Conservation (phyloP, 2,888 invertebrate genomes). For the Dryobotodes eremita region DNA sequence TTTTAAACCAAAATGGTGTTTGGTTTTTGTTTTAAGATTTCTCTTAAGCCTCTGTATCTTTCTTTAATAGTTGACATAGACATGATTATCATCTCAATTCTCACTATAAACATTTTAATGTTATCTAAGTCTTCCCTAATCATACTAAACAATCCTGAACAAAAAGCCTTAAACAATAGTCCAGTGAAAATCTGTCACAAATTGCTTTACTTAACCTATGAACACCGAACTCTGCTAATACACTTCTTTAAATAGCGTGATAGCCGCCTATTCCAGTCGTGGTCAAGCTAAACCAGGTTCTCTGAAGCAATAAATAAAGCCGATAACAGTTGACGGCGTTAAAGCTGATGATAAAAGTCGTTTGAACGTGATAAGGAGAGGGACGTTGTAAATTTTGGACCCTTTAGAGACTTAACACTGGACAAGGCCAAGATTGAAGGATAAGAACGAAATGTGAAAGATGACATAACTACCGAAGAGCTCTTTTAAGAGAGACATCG, state of each 20-base stretch:
- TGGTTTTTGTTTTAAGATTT: neutral
- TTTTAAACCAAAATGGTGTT: neutral
- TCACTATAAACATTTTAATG: neutral
- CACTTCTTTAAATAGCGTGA: conserved; percentile 2
- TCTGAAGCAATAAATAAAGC: conserved; percentile 53
- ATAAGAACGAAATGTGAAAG: conserved; percentile 34
- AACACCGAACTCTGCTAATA: neutral
- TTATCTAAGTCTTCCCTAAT: too few species aligned
- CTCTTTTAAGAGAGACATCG: neutral
- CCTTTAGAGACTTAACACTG: conserved; percentile 16
- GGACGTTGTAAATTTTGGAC: conserved; percentile 48
- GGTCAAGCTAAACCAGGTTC: conserved; percentile 45
- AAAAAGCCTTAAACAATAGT: neutral
- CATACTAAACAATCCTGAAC: neutral
- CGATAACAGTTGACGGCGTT: conserved; percentile 57
- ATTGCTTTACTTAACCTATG: neutral
- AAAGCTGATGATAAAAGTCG: conserved; percentile 63
- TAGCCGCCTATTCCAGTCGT: conserved; percentile 22
- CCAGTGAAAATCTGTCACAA: neutral
- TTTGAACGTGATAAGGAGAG: conserved; percentile 52
- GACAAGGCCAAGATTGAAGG: conserved; percentile 27
- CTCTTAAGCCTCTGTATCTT: neutral
- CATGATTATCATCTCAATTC: neutral
- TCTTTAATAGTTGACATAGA: neutral
- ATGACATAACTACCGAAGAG: conserved; percentile 3